Conservation (phyloP, 1,140 invertebrate genomes). For the Pseudomyrmex gracilis region DNA sequence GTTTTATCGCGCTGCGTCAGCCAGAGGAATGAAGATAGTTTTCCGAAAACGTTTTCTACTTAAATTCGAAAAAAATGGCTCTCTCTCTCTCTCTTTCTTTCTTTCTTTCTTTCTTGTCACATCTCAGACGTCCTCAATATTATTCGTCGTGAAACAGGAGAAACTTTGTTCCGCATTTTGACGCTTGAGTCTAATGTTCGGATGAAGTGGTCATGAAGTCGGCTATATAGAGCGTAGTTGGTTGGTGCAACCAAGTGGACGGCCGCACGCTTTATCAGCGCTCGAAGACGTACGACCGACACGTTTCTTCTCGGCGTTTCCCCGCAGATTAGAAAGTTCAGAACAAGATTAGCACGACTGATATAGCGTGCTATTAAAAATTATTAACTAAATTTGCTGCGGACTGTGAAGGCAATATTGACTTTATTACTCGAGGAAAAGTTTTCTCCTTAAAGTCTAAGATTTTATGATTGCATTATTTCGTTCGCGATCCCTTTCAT, state of each 20-base stretch:
- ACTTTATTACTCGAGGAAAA: conserved; percentile 17
- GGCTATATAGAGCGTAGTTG: conserved; percentile 34
- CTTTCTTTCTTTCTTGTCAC: too few relatives aligned
- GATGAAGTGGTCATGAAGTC: conserved; percentile 71
- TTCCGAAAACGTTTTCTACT: conserved; percentile 16
- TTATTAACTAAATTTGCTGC: conserved; percentile 45
- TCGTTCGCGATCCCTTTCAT: neutral
- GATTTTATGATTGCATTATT: conserved; percentile 40
- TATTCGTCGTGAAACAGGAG: conserved; percentile 55
- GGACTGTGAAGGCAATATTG: conserved; percentile 24
- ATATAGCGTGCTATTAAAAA: conserved; percentile 47
- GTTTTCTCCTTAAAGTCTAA: conserved; percentile 23
- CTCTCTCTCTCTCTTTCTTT: too few relatives aligned
- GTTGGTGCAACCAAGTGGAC: conserved; percentile 55
- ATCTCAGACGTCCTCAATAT: neutral
- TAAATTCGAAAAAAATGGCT: neutral
- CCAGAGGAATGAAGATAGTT: neutral
- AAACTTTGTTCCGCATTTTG: conserved; percentile 67
- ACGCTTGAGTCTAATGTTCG: conserved; percentile 76
- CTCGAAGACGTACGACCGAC: conserved; percentile 56
- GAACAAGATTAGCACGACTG: conserved; percentile 40
- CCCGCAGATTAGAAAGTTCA: conserved; percentile 28
- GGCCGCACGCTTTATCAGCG: conserved; percentile 61
- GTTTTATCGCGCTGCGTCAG: conserved; percentile 31
- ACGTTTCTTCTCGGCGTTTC: conserved; percentile 18